Evolutionary conservation across 2,113 vertebrate species (phyloP), one percentile per base, ranked within the genome.

Genomic region (Motacilla alba): DNA sequence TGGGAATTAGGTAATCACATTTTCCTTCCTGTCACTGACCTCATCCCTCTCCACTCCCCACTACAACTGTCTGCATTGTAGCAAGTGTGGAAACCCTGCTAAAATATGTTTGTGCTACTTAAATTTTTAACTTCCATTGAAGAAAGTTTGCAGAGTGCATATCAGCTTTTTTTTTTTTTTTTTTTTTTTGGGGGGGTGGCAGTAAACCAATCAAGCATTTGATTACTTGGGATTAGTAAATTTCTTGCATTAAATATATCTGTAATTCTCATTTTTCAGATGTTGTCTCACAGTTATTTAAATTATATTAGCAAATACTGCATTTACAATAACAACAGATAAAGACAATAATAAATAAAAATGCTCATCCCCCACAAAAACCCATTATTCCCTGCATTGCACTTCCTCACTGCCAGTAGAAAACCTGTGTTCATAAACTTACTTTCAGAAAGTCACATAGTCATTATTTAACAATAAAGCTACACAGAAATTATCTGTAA

Each of bases 1-100:
- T 64, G 77, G 91, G 94, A 84, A 83, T 86, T 91, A 37, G 50
- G 96, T 94, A 87, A 95, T 96, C 87, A 63, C 53, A 64, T 96
- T 97, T 93, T 62, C 83, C 44, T 94, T 80, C 75, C 85, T 84
- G 49, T 93, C 69, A 73, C 85, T 91, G 94, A 94, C 85, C 90
- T 94, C 90, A 59, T 49, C 78, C 95, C 87, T 83, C 46, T 93
- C 49, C 63, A 83, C 74, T 69, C 30, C 59, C 55, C 41, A 46
- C 91, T 41, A 35, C 47, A 27, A 75, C 41, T 37, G 14, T 35
- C 37, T 37, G 10, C 13, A 12, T 17, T 91, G 79, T 31, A 46
- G 70, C 44, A 90, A 53, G 27, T 74, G 28, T 60, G 58, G 73
- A 72, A 86, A 78, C 31, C 30, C 33, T 80, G 60, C 59, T 63